Conservation (phyloP, 2,113 vertebrate genomes). For the Monopterus albus region DNA sequence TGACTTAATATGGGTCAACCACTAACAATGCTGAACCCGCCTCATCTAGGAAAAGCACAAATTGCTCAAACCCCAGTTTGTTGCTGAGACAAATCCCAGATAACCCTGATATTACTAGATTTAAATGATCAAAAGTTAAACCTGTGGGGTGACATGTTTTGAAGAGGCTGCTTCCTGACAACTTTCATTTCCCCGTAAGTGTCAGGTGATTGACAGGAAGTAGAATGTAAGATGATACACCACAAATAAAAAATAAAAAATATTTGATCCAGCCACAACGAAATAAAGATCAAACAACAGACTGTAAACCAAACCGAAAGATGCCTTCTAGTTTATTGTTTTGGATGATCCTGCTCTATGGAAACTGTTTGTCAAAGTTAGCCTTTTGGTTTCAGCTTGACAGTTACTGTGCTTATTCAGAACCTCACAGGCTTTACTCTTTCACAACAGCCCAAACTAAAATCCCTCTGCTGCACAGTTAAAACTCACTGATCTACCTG, state of each 20-base stretch:
- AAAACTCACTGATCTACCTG: constrained; percentile 1
- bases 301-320: constrained; percentile 3
- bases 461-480: background rate
- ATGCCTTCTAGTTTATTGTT: background rate
- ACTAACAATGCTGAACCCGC: background rate
- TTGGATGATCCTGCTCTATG: background rate
- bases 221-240: too few relatives aligned
- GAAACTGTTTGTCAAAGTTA: background rate
- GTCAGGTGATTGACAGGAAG: constrained; percentile 28
- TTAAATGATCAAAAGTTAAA: background rate
- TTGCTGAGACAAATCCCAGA: background rate
- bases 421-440: background rate
- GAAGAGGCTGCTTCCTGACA: background rate
- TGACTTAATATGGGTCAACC: background rate
- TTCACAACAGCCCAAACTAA: background rate
- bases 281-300: constrained; percentile 3
- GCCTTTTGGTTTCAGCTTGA: background rate
- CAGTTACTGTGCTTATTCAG: background rate
- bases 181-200: constrained; percentile 23
- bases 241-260: constrained; percentile 10
- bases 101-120: background rate
- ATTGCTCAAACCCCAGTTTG: background rate
- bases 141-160: background rate
- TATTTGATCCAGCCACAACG: background rate
- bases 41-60: background rate